Percentiles rank a stretch among this genome's conserved stretches.
Evolutionary conservation across 2,888 invertebrate genomes (phyloP).

Genomic region (Ennomos fuscantarius): DNA sequence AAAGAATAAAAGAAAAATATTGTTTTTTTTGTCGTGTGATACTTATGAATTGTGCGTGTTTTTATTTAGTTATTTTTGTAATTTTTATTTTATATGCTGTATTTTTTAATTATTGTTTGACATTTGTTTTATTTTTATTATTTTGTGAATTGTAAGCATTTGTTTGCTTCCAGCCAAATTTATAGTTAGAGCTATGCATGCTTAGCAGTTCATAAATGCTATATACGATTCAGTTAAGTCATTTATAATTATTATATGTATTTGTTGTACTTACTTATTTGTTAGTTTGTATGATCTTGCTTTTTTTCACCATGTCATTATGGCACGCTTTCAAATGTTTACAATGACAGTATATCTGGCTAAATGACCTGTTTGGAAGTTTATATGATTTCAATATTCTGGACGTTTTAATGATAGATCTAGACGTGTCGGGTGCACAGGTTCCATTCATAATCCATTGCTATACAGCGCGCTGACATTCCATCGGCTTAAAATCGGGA

Average conservation of each 20-base stretch:
- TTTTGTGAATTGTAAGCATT: constrained; percentile 85
- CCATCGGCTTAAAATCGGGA: too few relatives aligned
- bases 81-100: constrained; percentile 39
- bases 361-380: constrained; percentile 62
- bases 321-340: constrained; percentile 85
- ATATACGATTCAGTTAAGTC: constrained; percentile 70
- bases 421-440: too few relatives aligned
- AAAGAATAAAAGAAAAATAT: constrained; percentile 31
- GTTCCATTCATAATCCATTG: too few relatives aligned
- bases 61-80: constrained; percentile 51
- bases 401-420: not conserved
- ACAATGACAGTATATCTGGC: constrained; percentile 66
- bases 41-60: constrained; percentile 63
- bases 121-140: constrained; percentile 52
- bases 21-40: constrained; percentile 61
- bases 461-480: too few relatives aligned
- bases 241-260: constrained; percentile 68
- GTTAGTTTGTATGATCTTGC: constrained; percentile 69
- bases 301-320: constrained; percentile 71
- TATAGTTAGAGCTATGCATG: constrained; percentile 80
- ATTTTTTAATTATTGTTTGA: constrained; percentile 49
- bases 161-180: constrained; percentile 80
- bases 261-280: constrained; percentile 82
- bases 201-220: constrained; percentile 84
- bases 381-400: constrained; percentile 55